Percentiles rank a stretch among this genome's conserved stretches.
Conservation (phyloP, 2,888 invertebrate species). For the Stenurella melanura region DNA sequence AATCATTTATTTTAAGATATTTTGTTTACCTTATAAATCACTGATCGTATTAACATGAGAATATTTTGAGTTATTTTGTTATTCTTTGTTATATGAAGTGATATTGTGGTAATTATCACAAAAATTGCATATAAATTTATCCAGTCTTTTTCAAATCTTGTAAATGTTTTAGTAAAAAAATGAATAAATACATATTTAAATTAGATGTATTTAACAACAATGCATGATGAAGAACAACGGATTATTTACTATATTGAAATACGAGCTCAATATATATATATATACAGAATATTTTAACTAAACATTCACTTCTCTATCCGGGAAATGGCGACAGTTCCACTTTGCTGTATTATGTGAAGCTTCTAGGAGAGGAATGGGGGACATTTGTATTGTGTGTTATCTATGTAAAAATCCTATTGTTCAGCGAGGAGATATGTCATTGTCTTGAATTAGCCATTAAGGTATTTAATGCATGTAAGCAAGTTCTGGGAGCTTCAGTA, state of each 20-base stretch:
- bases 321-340: background rate
- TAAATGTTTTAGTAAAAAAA: too few relatives aligned
- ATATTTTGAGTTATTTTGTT: too few relatives aligned
- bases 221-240: background rate
- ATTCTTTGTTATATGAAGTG: too few relatives aligned
- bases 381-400: background rate
- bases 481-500: too few relatives aligned
- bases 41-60: too few relatives aligned
- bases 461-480: background rate
- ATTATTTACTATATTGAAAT: background rate
- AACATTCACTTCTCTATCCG: background rate
- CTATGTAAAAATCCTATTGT: background rate
- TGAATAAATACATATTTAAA: background rate
- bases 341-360: background rate
- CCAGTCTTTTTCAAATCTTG: too few relatives aligned
- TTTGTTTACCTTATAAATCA: too few relatives aligned
- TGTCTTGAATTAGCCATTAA: background rate
- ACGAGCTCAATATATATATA: background rate
- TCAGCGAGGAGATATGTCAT: background rate
- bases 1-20: too few relatives aligned
- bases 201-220: background rate
- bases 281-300: constrained; percentile 9
- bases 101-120: too few relatives aligned
- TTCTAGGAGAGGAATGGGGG: background rate
- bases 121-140: too few relatives aligned